phyloP scores from a whole-genome alignment of 2,113 vertebrate species.

The Python bivittatus region DNA sequence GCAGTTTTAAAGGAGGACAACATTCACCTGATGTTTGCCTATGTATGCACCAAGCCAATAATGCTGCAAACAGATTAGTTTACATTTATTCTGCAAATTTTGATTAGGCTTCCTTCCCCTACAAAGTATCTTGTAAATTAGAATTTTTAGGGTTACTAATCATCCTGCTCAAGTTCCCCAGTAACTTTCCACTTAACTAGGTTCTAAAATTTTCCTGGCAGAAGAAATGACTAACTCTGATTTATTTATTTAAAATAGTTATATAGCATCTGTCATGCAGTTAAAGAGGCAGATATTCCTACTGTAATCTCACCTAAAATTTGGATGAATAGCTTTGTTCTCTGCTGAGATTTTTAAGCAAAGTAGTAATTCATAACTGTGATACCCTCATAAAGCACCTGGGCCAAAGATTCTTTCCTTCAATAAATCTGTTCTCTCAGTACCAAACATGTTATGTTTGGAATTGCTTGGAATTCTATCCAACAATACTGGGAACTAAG shows the following conservation, averaged over 20 bases:
- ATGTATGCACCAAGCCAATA: neutral
- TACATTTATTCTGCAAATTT: neutral
- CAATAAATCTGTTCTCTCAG: neutral
- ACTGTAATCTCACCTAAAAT: neutral
- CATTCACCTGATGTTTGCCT: neutral
- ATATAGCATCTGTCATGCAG: neutral
- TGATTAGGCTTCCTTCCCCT: neutral
- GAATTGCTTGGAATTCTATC: neutral
- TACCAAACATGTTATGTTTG: neutral
- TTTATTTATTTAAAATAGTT: neutral
- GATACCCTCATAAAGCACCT: neutral
- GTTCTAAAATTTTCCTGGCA: neutral
- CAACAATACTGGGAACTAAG: neutral
- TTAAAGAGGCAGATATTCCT: neutral
- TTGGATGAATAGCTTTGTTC: neutral
- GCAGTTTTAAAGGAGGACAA: constrained; percentile 17
- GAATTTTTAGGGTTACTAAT: neutral
- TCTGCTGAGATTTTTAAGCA: neutral
- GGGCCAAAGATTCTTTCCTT: neutral
- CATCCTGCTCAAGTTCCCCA: neutral
- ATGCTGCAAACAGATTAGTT: neutral
- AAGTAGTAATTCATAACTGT: neutral
- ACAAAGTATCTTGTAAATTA: neutral
- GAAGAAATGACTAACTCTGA: neutral
- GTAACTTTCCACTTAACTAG: neutral